A percentile compares a stretch with the other conserved stretches of the same genome.
Evolutionary conservation across 2,888 invertebrate species (phyloP).

Genomic region (Drosophila quasianomalipes): DNA sequence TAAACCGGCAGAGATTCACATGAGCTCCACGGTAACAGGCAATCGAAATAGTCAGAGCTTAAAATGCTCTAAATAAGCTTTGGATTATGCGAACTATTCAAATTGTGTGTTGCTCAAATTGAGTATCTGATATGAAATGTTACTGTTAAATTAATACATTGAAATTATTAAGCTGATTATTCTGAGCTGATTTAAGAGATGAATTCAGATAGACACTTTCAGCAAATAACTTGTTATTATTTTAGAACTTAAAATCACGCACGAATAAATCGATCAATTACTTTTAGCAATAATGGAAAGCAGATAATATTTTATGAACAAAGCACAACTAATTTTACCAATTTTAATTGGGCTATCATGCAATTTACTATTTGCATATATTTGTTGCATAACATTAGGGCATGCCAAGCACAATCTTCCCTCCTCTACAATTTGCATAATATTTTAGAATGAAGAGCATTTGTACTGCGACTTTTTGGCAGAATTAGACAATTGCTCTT

Average conservation of each 20-base stretch:
- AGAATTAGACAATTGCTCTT: constrained; percentile 36
- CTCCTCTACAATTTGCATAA: background rate
- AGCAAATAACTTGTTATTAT: background rate
- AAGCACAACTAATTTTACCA: background rate
- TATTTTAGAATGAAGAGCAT: constrained; percentile 22
- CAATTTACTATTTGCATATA: background rate
- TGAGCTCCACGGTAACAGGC: constrained; percentile 53
- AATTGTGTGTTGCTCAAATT: background rate
- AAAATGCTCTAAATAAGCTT: constrained; percentile 28
- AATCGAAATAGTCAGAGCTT: constrained; percentile 57
- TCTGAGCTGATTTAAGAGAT: background rate
- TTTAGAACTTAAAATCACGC: background rate
- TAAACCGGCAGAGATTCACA: constrained; percentile 57
- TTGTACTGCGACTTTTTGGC: constrained; percentile 1
- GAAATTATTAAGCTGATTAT: background rate
- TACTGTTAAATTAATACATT: background rate
- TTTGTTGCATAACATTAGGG: background rate
- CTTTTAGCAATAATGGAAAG: background rate
- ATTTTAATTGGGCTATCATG: background rate
- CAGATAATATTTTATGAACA: background rate
- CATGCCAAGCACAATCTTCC: background rate
- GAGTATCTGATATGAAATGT: background rate
- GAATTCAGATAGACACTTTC: background rate
- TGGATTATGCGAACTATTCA: constrained; percentile 4
- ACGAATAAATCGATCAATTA: background rate